Percentiles rank a stretch among this genome's conserved stretches.
Evolutionary conservation across 1,140 invertebrate species (phyloP).

Genomic region (Bicyclus anynana): DNA sequence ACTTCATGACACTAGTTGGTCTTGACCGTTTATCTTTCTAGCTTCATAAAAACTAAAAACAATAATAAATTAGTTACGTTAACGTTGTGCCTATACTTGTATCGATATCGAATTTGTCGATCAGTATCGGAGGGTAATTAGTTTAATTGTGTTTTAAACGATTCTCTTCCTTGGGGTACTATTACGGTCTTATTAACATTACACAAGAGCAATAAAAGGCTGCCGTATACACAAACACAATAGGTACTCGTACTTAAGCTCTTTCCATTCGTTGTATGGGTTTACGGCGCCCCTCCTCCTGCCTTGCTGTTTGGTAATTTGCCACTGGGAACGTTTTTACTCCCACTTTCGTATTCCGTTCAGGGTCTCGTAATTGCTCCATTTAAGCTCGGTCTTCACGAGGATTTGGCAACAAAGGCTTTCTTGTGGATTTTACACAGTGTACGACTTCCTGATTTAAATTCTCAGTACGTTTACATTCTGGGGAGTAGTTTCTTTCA

Average conservation of each 20-base stretch:
- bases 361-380: slow-evolving; percentile 15
- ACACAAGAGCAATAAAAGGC: not conserved
- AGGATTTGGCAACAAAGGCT: slow-evolving; percentile 6
- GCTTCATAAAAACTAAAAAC: no score
- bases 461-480: not conserved
- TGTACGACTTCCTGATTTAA: not conserved
- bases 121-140: no score
- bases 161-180: no score
- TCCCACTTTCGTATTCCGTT: slow-evolving; percentile 15
- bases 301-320: slow-evolving; percentile 7
- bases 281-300: slow-evolving; percentile 2
- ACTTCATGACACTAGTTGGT: no score
- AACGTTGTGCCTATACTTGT: no score
- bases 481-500: no score
- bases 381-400: slow-evolving; percentile 12
- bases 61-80: no score
- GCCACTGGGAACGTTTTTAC: slow-evolving; percentile 9
- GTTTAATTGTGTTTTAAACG: no score
- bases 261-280: slow-evolving; percentile 2
- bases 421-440: not conserved
- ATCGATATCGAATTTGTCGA: no score
- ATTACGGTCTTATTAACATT: no score
- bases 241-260: not conserved
- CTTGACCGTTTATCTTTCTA: no score
- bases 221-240: not conserved